Evolutionary conservation across 2,797 vertebrate species (phyloP).

Genomic region (Phrynocephalus forsythii): DNA sequence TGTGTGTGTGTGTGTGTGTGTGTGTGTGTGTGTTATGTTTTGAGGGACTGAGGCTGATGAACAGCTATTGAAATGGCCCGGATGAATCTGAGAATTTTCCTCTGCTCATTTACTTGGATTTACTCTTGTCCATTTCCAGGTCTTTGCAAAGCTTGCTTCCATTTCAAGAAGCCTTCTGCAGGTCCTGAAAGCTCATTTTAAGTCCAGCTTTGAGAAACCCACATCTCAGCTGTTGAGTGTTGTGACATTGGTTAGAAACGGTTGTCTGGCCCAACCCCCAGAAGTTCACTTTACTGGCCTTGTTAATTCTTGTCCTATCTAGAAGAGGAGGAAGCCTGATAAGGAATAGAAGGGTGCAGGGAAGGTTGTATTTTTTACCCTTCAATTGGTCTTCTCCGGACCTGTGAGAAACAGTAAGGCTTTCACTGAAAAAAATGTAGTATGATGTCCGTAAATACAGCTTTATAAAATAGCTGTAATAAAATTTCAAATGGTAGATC

Average conservation of each 20-base stretch:
- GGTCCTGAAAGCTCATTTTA: background rate
- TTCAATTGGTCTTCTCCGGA: conserved; percentile 17
- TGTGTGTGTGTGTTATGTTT: no score
- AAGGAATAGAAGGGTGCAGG: background rate
- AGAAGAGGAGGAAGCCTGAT: background rate
- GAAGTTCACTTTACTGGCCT: background rate
- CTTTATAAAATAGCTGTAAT: conserved; percentile 22
- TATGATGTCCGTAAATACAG: conserved; percentile 54
- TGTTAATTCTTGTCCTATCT: background rate
- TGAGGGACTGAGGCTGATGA: no score
- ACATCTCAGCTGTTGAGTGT: background rate
- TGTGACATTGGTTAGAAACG: background rate
- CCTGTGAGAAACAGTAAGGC: conserved; percentile 38
- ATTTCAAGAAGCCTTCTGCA: background rate
- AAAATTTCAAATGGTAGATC: conserved; percentile 48
- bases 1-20: no score
- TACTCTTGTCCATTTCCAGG: background rate
- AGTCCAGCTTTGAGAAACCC: background rate
- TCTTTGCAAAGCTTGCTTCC: background rate
- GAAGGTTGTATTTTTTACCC: background rate
- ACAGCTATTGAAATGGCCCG: background rate
- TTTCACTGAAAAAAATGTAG: conserved; percentile 31
- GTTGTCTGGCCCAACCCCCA: background rate
- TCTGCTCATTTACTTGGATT: background rate
- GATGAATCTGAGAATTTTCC: background rate